A percentile compares a stretch with the other conserved stretches of the same genome.
Evolutionary conservation across 2,797 vertebrate genomes (phyloP).

Genomic region (Cynopterus sphinx): DNA sequence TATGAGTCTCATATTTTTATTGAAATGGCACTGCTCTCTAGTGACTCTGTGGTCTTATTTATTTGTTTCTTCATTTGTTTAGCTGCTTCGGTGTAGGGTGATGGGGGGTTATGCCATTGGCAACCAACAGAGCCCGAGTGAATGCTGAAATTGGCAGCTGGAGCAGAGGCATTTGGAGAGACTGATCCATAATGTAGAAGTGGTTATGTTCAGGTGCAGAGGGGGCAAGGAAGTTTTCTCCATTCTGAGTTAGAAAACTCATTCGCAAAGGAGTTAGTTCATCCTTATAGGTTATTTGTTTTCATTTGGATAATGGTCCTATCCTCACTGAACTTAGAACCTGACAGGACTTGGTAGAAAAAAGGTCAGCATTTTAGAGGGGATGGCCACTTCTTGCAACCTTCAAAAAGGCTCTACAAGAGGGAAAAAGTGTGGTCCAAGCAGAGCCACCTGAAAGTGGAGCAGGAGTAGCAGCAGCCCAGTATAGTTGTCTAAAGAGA

Average conservation of each 20-base stretch:
- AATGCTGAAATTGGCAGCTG: not conserved
- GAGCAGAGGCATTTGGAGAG: not conserved
- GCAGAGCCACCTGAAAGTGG: not conserved
- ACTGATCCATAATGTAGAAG: not conserved
- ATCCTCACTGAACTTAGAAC: not conserved
- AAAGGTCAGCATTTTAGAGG: not conserved
- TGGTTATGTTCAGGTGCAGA: not conserved
- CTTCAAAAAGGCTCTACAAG: not conserved
- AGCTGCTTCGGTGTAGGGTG: not conserved
- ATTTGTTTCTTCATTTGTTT: not conserved
- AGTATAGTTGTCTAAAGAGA: not conserved
- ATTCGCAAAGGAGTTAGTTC: not conserved
- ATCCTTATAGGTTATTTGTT: not conserved
- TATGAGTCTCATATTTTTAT: not conserved
- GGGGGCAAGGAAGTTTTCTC: not conserved
- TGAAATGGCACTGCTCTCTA: not conserved
- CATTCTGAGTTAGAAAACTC: not conserved
- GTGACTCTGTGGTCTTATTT: not conserved
- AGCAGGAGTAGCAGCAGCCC: not conserved
- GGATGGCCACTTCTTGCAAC: not conserved
- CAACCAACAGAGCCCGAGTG: not conserved
- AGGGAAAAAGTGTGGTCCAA: not conserved
- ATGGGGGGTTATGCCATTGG: not conserved
- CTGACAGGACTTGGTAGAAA: not conserved
- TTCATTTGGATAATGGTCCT: not conserved